phyloP scores from a whole-genome alignment of 2,888 invertebrate genomes.

The Hemistola chrysoprasaria region DNA sequence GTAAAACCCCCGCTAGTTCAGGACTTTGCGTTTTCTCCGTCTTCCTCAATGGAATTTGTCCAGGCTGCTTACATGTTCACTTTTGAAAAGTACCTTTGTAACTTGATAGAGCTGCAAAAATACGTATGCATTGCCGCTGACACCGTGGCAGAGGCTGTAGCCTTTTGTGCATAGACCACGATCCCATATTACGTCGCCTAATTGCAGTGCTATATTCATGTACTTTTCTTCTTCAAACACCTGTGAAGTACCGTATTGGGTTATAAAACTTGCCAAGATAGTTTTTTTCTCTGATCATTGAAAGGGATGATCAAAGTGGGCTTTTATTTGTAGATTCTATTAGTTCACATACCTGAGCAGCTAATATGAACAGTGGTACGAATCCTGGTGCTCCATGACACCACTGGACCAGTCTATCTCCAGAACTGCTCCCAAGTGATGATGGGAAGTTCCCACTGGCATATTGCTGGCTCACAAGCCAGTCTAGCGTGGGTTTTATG shows the following conservation, averaged over 20 bases:
- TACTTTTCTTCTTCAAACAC: conserved; percentile 86
- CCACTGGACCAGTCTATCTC: conserved; percentile 94
- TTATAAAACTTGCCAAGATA: too few relatives aligned
- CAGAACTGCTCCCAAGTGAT: conserved; percentile 84
- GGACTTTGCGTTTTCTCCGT: too few relatives aligned
- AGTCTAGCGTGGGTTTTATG: conserved; percentile 85
- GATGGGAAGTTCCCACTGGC: conserved; percentile 89
- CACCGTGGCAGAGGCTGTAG: conserved; percentile 94
- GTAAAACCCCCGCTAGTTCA: too few relatives aligned
- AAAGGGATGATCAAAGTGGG: too few relatives aligned
- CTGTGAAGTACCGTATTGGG: too few relatives aligned
- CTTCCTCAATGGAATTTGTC: too few relatives aligned
- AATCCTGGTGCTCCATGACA: conserved; percentile 97
- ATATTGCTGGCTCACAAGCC: conserved; percentile 81
- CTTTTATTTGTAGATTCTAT: too few relatives aligned
- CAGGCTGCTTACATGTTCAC: conserved; percentile 10
- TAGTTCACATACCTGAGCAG: conserved; percentile 84
- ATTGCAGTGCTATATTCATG: conserved; percentile 85
- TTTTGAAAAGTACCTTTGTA: conserved; percentile 81
- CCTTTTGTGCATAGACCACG: conserved; percentile 92
- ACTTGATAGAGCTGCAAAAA: conserved; percentile 89
- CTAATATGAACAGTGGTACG: conserved; percentile 86
- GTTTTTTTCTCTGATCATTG: too few relatives aligned
- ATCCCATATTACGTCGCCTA: conserved; percentile 91
- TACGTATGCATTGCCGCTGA: conserved; percentile 93